phyloP scores from a whole-genome alignment of 2,113 vertebrate genomes.

The Phrynocephalus versicolor region DNA sequence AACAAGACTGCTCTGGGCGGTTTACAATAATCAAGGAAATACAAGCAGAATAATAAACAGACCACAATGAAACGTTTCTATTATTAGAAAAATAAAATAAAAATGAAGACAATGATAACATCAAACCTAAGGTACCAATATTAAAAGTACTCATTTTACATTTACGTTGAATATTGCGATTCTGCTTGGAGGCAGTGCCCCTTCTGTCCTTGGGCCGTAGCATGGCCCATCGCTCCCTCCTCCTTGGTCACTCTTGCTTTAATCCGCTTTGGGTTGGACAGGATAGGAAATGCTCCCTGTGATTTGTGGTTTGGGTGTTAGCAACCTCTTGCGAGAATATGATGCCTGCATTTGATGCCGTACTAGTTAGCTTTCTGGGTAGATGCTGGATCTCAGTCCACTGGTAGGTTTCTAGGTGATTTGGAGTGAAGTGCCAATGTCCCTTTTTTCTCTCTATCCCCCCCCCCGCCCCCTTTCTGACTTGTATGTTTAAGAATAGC shows the following conservation, averaged over 20 bases:
- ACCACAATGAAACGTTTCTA: no score
- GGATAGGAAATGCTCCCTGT: not conserved
- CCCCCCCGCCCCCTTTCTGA: not conserved
- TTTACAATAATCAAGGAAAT: no score
- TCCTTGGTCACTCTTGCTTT: not conserved
- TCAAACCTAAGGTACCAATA: no score
- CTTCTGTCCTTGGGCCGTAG: not conserved
- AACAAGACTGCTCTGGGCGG: no score
- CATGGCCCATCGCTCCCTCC: not conserved
- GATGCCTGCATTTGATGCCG: not conserved
- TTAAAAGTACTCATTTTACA: no score
- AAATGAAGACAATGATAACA: no score
- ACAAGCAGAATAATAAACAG: no score
- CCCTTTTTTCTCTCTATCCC: no score
- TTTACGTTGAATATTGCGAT: no score
- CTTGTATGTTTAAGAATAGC: not conserved
- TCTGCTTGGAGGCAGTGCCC: no score
- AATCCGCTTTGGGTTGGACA: not conserved
- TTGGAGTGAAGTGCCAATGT: not conserved
- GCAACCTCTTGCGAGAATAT: not conserved
- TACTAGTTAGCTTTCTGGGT: not conserved
- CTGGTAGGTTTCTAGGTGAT: not conserved
- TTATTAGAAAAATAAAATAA: no score
- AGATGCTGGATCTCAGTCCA: not conserved
- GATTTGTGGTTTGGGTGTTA: not conserved